Evolutionary conservation across 2,113 vertebrate genomes (phyloP).

Genomic region (Nothoprocta pentlandii): DNA sequence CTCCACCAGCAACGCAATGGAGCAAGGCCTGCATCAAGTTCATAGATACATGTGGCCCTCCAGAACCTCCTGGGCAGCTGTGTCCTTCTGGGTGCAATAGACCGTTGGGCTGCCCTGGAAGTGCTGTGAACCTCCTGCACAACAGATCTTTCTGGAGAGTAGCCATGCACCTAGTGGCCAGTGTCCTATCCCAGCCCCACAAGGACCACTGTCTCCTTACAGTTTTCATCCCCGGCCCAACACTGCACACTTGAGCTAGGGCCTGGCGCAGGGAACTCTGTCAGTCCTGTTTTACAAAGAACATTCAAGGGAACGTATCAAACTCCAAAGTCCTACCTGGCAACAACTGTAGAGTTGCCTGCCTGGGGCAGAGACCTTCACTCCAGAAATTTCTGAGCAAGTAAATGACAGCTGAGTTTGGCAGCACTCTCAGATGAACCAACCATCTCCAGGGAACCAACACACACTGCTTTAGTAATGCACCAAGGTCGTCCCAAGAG

Average conservation of each 20-base stretch:
- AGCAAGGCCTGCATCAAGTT: not conserved
- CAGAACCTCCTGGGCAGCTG: not conserved
- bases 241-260: not conserved
- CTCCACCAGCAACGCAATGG: not conserved
- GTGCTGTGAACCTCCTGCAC: not conserved
- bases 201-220: too few species aligned
- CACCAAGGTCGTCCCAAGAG: not conserved
- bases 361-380: not conserved
- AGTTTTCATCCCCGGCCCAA: not conserved
- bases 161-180: too few species aligned
- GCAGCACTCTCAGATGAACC: not conserved
- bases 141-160: too few species aligned
- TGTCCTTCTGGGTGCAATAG: not conserved
- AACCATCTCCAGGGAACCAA: not conserved
- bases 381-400: not conserved
- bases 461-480: not conserved
- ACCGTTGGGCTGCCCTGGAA: not conserved
- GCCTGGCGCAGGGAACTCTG: not conserved
- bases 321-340: not conserved
- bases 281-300: not conserved
- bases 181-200: too few species aligned
- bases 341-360: not conserved
- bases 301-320: rapidly evolving
- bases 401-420: not conserved
- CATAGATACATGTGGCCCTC: not conserved